Evolutionary conservation across 2,888 invertebrate genomes (phyloP).

Genomic region (Mylabris sibirica): DNA sequence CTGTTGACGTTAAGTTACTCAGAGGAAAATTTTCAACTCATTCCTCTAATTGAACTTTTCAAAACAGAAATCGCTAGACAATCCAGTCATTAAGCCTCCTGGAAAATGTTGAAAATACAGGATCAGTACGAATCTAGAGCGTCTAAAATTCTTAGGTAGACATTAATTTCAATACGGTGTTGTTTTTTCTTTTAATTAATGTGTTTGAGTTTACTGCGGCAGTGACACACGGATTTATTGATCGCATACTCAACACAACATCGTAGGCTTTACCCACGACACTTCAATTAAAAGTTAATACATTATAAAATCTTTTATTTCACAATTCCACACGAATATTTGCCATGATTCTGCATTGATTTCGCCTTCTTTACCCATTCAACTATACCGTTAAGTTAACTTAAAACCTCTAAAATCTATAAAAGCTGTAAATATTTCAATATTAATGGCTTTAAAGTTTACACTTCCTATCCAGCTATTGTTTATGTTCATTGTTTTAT

Average conservation of each 20-base stretch:
- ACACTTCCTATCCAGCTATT: not conserved
- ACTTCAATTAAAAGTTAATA: constrained; percentile 21
- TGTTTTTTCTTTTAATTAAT: constrained; percentile 9
- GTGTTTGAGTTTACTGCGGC: constrained; percentile 31
- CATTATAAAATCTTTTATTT: not conserved
- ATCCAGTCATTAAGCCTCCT: no score
- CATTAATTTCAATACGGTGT: no score
- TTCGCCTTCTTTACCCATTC: not conserved
- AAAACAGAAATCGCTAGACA: no score
- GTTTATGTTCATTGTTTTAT: not conserved
- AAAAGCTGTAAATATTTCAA: not conserved
- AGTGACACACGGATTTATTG: constrained; percentile 35
- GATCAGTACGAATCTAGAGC: no score
- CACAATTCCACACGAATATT: not conserved
- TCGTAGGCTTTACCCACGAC: constrained; percentile 23
- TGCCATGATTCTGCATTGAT: not conserved
- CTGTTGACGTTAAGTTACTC: not conserved
- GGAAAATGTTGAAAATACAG: no score
- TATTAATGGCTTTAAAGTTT: not conserved
- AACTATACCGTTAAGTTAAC: not conserved
- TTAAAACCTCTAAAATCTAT: not conserved
- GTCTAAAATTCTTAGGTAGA: no score
- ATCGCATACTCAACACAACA: constrained; percentile 34
- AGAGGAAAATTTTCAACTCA: not conserved
- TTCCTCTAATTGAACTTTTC: not conserved